Percentiles rank a stretch among this genome's conserved stretches.
These are phyloP conservation scores for Cetoscarus ocellatus DNA, from an alignment of 2,797 vertebrate species.

Conservation along the genomic window DNA sequence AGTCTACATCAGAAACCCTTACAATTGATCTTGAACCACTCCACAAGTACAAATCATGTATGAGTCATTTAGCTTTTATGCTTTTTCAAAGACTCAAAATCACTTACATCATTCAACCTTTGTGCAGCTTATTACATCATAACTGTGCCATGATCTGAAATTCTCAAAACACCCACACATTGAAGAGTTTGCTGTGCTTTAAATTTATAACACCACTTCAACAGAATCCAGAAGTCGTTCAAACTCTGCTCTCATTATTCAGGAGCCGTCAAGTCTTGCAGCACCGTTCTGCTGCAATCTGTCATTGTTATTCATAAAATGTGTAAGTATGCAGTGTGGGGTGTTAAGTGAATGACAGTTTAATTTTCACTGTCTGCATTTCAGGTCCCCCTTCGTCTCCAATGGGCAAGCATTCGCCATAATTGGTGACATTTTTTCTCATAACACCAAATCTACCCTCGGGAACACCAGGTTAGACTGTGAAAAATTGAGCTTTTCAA, in stretches of 20 bases:
- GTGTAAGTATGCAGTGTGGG: constrained; percentile 51
- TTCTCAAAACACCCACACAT: constrained; percentile 19
- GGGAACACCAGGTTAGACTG: constrained; percentile 6
- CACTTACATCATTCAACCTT: constrained; percentile 29
- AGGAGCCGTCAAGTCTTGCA: constrained; percentile 53
- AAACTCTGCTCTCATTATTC: constrained; percentile 57
- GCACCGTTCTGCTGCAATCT: constrained; percentile 47
- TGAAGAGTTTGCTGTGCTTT: constrained; percentile 33
- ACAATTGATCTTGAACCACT: constrained; percentile 28
- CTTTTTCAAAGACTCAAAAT: constrained; percentile 28
- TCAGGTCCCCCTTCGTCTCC: constrained; percentile 17
- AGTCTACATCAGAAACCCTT: constrained; percentile 8
- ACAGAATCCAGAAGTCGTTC: constrained; percentile 47
- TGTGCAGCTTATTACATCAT: constrained; percentile 27
- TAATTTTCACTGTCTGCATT: constrained; percentile 73
- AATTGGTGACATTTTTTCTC: constrained; percentile 68
- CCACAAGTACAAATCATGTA: constrained; percentile 9
- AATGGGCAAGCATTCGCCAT: constrained; percentile 36
- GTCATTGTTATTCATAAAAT: constrained; percentile 74
- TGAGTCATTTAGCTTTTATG: constrained; percentile 50
- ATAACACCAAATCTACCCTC: constrained; percentile 30
- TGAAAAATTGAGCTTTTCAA: constrained; percentile 26
- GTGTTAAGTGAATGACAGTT: constrained; percentile 80
- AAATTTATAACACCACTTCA: constrained; percentile 55
- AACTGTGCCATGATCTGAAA: constrained; percentile 47